phyloP scores from a whole-genome alignment of 2,797 vertebrate genomes.

The Percopsis omiscomaycus region DNA sequence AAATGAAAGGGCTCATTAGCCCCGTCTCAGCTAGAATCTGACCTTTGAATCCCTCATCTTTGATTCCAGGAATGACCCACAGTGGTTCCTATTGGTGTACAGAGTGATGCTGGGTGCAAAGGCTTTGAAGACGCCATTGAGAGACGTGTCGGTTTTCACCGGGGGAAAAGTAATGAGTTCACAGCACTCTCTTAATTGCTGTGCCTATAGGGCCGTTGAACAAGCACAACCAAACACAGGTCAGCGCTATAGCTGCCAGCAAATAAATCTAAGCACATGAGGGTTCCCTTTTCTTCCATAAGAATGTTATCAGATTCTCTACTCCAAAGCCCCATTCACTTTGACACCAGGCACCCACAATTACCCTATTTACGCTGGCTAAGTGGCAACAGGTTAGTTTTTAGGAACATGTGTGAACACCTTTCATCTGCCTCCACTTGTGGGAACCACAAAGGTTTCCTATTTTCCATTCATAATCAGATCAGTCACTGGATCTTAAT shows the following conservation, averaged over 20 bases:
- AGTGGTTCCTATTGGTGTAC: conserved; percentile 27
- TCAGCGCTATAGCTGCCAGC: conserved; percentile 41
- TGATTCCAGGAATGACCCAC: conserved; percentile 31
- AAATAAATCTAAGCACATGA: conserved; percentile 46
- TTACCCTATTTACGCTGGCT: conserved; percentile 61
- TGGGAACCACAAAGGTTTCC: conserved; percentile 43
- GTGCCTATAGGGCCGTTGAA: conserved; percentile 29
- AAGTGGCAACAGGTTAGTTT: conserved; percentile 34
- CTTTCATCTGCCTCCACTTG: conserved; percentile 43
- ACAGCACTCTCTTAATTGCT: conserved; percentile 52
- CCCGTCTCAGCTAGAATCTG: conserved; percentile 32
- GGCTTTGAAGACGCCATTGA: conserved; percentile 34
- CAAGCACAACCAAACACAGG: conserved; percentile 50
- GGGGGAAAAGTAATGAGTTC: conserved; percentile 54
- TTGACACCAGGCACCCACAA: conserved; percentile 53
- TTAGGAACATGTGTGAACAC: conserved; percentile 36
- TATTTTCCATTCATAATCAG: conserved; percentile 56
- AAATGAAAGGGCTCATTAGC: conserved; percentile 54
- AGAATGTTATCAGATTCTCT: conserved; percentile 67
- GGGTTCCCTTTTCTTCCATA: conserved; percentile 40
- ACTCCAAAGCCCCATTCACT: conserved; percentile 43
- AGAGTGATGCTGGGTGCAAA: conserved; percentile 24
- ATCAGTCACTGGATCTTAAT: conserved; percentile 40
- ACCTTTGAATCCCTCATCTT: conserved; percentile 47
- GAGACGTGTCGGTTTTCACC: conserved; percentile 42